Conservation (phyloP, 2,797 vertebrate species). For the Pseudomugil tenellus region DNA sequence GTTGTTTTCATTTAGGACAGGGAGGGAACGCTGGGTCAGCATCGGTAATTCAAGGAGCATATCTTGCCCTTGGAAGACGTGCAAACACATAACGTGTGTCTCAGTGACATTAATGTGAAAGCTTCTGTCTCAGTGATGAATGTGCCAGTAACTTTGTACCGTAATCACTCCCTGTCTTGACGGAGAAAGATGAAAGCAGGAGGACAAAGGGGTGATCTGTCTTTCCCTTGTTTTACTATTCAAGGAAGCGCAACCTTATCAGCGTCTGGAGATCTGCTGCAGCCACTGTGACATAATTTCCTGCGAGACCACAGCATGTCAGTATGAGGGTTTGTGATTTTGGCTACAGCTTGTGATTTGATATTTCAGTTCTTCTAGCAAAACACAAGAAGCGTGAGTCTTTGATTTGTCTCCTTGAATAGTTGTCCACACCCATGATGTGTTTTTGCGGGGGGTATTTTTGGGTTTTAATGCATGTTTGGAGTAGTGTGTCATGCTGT, state of each 20-base stretch:
- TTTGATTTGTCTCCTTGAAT: slow-evolving; percentile 15
- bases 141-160: slow-evolving; percentile 25
- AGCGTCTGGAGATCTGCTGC: slow-evolving; percentile 67
- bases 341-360: slow-evolving; percentile 32
- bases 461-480: slow-evolving; percentile 49
- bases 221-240: slow-evolving; percentile 43
- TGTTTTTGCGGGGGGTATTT: slow-evolving; percentile 38
- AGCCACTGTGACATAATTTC: slow-evolving; percentile 75
- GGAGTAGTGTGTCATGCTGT: slow-evolving; percentile 47
- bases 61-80: slow-evolving; percentile 15
- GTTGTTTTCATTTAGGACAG: slow-evolving; percentile 57
- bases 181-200: slow-evolving; percentile 51
- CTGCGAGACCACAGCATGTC: slow-evolving; percentile 52
- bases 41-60: slow-evolving; percentile 8
- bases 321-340: slow-evolving; percentile 28
- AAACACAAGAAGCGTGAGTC: slow-evolving; percentile 38
- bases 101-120: slow-evolving; percentile 33
- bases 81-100: slow-evolving; percentile 27
- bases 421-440: slow-evolving; percentile 62
- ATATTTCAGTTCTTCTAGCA: slow-evolving; percentile 49
- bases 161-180: slow-evolving; percentile 43
- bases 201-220: slow-evolving; percentile 64
- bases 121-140: slow-evolving; percentile 36
- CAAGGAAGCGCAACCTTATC: slow-evolving; percentile 64
- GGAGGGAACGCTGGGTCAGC: slow-evolving; percentile 12